Percentiles rank a stretch among this genome's conserved stretches.
Evolutionary conservation across 2,797 vertebrate species (phyloP).

Genomic region (Okamejei kenojei): DNA sequence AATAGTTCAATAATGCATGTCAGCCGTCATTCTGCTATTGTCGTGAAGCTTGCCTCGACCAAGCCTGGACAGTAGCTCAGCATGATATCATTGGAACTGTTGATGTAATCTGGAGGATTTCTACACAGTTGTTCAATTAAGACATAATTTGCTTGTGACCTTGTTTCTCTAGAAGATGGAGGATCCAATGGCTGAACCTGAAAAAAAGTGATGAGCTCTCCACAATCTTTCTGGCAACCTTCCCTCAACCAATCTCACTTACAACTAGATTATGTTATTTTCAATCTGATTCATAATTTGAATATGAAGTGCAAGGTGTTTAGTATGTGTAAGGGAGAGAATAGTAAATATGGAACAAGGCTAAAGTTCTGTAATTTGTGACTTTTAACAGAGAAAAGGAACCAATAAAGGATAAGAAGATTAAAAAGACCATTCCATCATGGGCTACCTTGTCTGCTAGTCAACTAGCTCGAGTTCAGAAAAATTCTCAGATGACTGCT

Average conservation of each 20-base stretch:
- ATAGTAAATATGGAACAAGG: not conserved
- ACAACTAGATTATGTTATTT: not conserved
- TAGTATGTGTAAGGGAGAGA: not conserved
- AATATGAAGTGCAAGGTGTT: not conserved
- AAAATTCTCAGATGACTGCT: constrained; percentile 67
- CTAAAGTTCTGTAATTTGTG: not conserved
- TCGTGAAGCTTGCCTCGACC: not conserved
- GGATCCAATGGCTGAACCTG: not conserved
- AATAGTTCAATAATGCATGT: not conserved
- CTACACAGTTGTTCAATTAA: not conserved
- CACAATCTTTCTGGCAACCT: not conserved
- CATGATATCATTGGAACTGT: not conserved
- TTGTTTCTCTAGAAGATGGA: not conserved
- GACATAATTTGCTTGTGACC: not conserved
- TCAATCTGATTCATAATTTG: not conserved
- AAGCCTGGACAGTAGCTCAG: not conserved
- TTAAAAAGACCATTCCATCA: constrained; percentile 87
- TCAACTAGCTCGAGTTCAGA: constrained; percentile 78
- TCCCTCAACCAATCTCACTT: not conserved
- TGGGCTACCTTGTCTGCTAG: constrained; percentile 87
- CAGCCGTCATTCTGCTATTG: not conserved
- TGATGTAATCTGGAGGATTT: not conserved
- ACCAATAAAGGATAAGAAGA: constrained; percentile 68
- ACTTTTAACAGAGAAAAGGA: constrained; percentile 65
- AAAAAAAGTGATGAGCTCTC: not conserved